Evolutionary conservation across 2,113 vertebrate genomes (phyloP).

Genomic region (Polyodon spathula): DNA sequence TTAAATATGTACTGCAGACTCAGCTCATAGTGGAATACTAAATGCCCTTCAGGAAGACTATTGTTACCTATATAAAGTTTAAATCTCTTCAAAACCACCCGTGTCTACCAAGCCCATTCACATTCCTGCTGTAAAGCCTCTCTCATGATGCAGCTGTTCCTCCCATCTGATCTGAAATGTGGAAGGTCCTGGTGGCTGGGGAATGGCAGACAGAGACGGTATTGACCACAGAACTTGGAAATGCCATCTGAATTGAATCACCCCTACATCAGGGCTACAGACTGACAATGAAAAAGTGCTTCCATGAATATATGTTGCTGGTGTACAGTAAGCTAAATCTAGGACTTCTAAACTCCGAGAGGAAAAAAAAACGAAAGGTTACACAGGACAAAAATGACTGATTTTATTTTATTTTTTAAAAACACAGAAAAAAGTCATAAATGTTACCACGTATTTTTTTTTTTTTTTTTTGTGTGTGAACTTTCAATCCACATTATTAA

Average conservation of each 20-base stretch:
- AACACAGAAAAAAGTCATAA: too few relatives aligned
- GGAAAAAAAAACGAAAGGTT: too few relatives aligned
- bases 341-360: background rate
- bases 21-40: too few relatives aligned
- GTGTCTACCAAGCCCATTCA: background rate
- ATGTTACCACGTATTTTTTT: too few relatives aligned
- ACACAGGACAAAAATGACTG: too few relatives aligned
- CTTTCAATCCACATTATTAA: too few relatives aligned
- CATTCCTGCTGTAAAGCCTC: conserved; percentile 21
- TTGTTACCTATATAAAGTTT: too few relatives aligned
- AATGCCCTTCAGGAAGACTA: too few relatives aligned
- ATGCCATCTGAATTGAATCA: conserved; percentile 51
- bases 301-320: background rate
- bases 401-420: too few relatives aligned
- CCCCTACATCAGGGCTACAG: conserved; percentile 31
- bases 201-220: conserved; percentile 23
- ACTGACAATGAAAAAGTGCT: background rate
- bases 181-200: conserved; percentile 31
- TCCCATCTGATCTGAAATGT: conserved; percentile 38
- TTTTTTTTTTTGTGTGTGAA: too few relatives aligned
- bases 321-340: background rate
- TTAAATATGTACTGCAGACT: too few relatives aligned
- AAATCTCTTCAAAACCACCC: too few relatives aligned
- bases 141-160: conserved; percentile 18
- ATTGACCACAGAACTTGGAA: conserved; percentile 24